Percentiles rank a stretch among this genome's conserved stretches.
phyloP scores from a whole-genome alignment of 1,140 invertebrate species.

The Orius laevigatus region DNA sequence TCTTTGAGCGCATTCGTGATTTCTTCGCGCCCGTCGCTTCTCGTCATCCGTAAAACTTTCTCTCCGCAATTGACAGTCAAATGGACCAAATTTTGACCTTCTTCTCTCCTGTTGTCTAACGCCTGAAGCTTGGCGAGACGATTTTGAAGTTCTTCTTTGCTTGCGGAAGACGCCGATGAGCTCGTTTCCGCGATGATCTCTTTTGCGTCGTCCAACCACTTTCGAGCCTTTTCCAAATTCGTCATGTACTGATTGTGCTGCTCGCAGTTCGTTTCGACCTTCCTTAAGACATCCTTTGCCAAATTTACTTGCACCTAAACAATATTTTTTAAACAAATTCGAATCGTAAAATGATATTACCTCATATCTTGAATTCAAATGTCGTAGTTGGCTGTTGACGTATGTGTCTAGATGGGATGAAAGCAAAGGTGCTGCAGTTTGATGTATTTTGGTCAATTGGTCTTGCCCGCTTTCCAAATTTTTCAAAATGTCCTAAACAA shows the following conservation, averaged over 20 bases:
- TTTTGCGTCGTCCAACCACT: constrained; percentile 78
- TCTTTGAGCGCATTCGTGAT: constrained; percentile 79
- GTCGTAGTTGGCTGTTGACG: constrained; percentile 76
- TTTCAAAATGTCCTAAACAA: constrained; percentile 45
- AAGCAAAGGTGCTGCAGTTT: constrained; percentile 53
- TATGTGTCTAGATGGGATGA: constrained; percentile 78
- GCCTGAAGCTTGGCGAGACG: constrained; percentile 51
- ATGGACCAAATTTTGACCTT: constrained; percentile 80
- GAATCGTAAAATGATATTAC: constrained; percentile 19
- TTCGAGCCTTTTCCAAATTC: constrained; percentile 59
- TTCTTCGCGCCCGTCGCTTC: constrained; percentile 73
- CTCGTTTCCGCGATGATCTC: constrained; percentile 65
- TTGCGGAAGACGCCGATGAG: constrained; percentile 50
- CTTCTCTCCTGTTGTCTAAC: constrained; percentile 64
- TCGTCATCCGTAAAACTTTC: constrained; percentile 72
- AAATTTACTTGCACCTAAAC: constrained; percentile 60
- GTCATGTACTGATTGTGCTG: constrained; percentile 74
- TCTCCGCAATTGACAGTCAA: constrained; percentile 82
- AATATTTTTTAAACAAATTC: constrained; percentile 4
- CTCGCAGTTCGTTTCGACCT: constrained; percentile 76
- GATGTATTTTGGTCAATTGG: constrained; percentile 71
- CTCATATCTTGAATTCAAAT: constrained; percentile 81
- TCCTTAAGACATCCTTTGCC: constrained; percentile 82
- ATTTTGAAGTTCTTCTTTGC: constrained; percentile 65
- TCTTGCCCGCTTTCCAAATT: constrained; percentile 61